phyloP scores from a whole-genome alignment of 2,797 vertebrate species.

The Cercopithecus petaurista region DNA sequence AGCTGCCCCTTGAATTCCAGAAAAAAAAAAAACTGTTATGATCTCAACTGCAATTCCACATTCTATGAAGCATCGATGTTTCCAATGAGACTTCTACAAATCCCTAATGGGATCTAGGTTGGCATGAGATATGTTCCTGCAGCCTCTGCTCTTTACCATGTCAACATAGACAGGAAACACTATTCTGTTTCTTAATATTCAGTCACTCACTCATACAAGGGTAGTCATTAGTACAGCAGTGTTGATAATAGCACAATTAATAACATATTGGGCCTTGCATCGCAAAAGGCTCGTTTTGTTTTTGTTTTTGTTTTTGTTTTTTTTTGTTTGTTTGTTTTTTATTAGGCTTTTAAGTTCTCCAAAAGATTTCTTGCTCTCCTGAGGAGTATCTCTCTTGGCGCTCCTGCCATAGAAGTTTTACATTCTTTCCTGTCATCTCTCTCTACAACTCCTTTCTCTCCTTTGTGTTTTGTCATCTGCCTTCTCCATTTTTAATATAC shows the following conservation, averaged over 20 bases:
- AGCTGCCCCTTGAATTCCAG: background rate
- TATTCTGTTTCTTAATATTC: too few relatives aligned
- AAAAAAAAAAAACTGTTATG: background rate
- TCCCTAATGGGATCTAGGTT: background rate
- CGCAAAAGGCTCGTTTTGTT: background rate
- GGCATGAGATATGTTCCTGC: background rate
- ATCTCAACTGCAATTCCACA: background rate
- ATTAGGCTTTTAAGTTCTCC: background rate
- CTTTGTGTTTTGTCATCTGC: background rate
- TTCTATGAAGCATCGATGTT: background rate
- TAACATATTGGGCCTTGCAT: accelerated
- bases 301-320: too few relatives aligned
- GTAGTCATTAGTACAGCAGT: background rate
- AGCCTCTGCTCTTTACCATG: background rate
- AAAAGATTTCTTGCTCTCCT: background rate
- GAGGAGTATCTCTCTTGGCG: background rate
- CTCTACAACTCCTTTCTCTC: background rate
- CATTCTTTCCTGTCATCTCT: background rate
- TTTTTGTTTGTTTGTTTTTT: too few relatives aligned
- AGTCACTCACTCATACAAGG: background rate
- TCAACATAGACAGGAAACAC: background rate
- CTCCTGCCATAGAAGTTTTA: background rate
- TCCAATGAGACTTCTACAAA: background rate
- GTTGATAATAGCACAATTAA: background rate
- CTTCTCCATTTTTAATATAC: background rate